Evolutionary conservation across 2,888 invertebrate genomes (phyloP).

Genomic region (Synanthedon myopaeformis): DNA sequence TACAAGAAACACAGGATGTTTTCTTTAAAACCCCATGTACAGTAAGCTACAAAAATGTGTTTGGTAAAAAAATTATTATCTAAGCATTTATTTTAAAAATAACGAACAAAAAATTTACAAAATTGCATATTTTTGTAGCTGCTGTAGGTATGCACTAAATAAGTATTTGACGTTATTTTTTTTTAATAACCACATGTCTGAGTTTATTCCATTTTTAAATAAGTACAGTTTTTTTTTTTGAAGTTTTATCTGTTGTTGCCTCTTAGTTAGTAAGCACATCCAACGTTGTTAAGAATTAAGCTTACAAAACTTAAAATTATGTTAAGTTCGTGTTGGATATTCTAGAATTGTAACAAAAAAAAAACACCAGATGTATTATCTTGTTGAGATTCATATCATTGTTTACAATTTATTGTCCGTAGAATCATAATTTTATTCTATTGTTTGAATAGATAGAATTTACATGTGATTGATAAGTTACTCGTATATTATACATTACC

Average conservation of each 20-base stretch:
- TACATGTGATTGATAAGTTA: slow-evolving; percentile 15
- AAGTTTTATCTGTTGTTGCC: slow-evolving; percentile 7
- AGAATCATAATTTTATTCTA: slow-evolving; percentile 18
- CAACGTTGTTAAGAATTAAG: slow-evolving; percentile 25
- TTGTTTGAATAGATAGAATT: slow-evolving; percentile 13
- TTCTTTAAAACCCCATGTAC: slow-evolving; percentile 13
- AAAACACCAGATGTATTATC: slow-evolving; percentile 16
- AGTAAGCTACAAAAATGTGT: background rate
- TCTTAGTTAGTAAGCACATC: slow-evolving; percentile 22
- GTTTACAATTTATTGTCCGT: slow-evolving; percentile 10
- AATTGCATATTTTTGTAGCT: background rate
- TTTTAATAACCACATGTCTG: too few relatives aligned
- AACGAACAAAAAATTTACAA: too few relatives aligned
- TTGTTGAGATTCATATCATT: slow-evolving; percentile 25
- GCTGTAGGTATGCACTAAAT: background rate
- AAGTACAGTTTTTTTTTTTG: too few relatives aligned
- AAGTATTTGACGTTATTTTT: too few relatives aligned
- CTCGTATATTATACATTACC: slow-evolving; percentile 21
- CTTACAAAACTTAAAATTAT: slow-evolving; percentile 25
- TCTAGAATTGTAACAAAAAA: slow-evolving; percentile 12
- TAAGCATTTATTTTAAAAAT: too few relatives aligned
- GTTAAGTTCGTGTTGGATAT: slow-evolving; percentile 30
- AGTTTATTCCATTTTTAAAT: too few relatives aligned
- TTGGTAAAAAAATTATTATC: too few relatives aligned
- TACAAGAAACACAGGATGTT: slow-evolving; percentile 40